Base-by-base conservation (phyloP, 37 sponge, comb jelly and placozoan genomes). In the Aplysina aerophoba region DNA sequence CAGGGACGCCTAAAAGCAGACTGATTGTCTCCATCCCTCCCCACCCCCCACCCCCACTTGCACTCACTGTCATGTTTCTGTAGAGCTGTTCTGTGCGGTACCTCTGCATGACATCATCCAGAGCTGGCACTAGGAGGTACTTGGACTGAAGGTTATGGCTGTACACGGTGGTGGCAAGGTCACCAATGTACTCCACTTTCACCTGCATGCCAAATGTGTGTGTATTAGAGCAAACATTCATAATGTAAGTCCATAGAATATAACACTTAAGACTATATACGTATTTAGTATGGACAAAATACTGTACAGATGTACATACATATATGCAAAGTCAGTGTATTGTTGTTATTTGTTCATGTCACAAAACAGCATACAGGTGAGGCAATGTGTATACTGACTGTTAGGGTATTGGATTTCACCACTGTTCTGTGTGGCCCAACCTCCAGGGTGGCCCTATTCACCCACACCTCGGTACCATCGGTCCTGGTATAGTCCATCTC, bases 141-240 rank as follows among this genome's bases (percentile, higher is more conserved):
- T 73, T 89, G 81, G 84, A 63, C 83, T 63, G 66, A 14, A 63
- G 41, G 20, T 63, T 63, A 44, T 21, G 44, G 27, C 44, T 34
- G 33, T 11, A 65, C 21, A 24, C 63, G 40, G 83, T 37, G 20
- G 53, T 20, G 62, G 28, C 67, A 33, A 94, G 85, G 59, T 94
- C 94, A 17, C 87, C 94, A 78, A 94, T 88, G 59, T 94, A 90
- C 82, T 90, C 87, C 15, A 77, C 91, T 67, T 83, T 85, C 60
- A 94, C 68, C 94, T 93, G 59, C 1, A 66, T n/a, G n/a, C n/a
- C n/a, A n/a, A n/a, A n/a, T n/a, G 28, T 6, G 11, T n/a, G 64
- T 62, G 11, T 62, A 62, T 27, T 13, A 13, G 28, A 27, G 12
- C 64, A 44, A 44, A 3, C 50, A 8, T 8, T 11, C 8, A 58